Percentiles rank a stretch among this genome's conserved stretches.
Evolutionary conservation across 1,140 invertebrate species (phyloP).

Genomic region (Lysiphlebus fabarum): DNA sequence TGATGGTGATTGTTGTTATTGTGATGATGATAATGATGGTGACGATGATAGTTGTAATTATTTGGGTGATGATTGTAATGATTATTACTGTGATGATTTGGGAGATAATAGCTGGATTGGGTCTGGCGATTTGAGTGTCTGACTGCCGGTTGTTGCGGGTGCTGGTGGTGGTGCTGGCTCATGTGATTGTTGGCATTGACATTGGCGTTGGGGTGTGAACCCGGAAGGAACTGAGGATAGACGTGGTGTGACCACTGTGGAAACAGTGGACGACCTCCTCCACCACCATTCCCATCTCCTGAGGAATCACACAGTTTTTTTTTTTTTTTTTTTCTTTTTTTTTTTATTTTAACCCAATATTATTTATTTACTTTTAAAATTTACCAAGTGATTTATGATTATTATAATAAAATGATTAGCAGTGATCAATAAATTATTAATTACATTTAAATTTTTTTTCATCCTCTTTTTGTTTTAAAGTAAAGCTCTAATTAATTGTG

Average conservation of each 20-base stretch:
- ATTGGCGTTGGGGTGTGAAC: conserved; percentile 73
- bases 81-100: conserved; percentile 54
- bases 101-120: conserved; percentile 50
- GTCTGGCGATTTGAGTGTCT: conserved; percentile 52
- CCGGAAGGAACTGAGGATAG: conserved; percentile 86
- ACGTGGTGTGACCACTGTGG: conserved; percentile 90
- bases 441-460: too few relatives aligned
- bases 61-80: conserved; percentile 53
- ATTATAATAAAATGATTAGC: conserved; percentile 1
- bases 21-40: conserved; percentile 53
- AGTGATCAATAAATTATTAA: conserved; percentile 13
- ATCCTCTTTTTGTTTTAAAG: too few relatives aligned
- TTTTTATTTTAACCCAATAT: neutral
- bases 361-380: too few relatives aligned
- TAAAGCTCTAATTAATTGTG: too few relatives aligned
- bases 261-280: conserved; percentile 71
- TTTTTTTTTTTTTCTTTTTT: conserved; percentile 11
- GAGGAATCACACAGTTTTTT: conserved; percentile 45
- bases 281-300: conserved; percentile 55
- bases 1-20: conserved; percentile 56
- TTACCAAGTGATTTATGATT: conserved; percentile 1
- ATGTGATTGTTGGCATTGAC: conserved; percentile 56
- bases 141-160: conserved; percentile 51
- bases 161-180: conserved; percentile 58
- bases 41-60: conserved; percentile 52